Base-by-base conservation (phyloP, 2,888 invertebrate species). In the Scaptomyza tumidula region DNA sequence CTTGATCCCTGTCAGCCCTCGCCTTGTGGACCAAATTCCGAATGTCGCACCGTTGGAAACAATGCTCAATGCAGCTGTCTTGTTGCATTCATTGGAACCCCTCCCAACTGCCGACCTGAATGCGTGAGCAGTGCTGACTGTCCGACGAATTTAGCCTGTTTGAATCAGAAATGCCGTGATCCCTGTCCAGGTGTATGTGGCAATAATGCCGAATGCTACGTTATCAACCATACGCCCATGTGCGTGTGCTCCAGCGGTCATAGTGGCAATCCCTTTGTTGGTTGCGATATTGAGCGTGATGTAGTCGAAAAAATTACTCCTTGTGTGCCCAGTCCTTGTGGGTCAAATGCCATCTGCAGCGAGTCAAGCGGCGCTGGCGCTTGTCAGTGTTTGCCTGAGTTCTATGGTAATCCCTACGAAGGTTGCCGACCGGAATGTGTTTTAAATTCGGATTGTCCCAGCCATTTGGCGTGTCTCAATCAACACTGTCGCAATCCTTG, bases 91-190 rank as follows among this genome's bases (percentile, higher is more conserved):
- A 93, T 95, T 75, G 97, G 97, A 1, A 94, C 94, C 81, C 97
- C 97, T 39, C 95, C 95, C 13, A 94, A 94, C 59, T 97, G 97
- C 87, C 93, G 95, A 80, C 96, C 96, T 0, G 96, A 96, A 92
- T 97, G 96, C 85, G 94, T 95, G 1, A 95, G 95, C 72, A 96
- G 95, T 80, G 94, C 95, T 3, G 97, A 97, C 90, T 97, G 97
- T 89, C 92, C 95, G 4, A 93, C 94, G 54, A 94, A 95, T 48
- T 94, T 95, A 89, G 95, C 97, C 5, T 97, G 97, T 89, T 92
- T 95, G 29, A 95, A 95, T 79, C 94, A 95, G 67, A 96, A 95
- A 92, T 97, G 96, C 91, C 91, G 92, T 16, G 94, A 96, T 90
- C 96, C 96, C 29, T 96, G 96, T 78, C 93, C 94, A 48, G 95